Base-by-base conservation (phyloP, 2,888 invertebrate genomes). In the Oeneis ivallda region DNA sequence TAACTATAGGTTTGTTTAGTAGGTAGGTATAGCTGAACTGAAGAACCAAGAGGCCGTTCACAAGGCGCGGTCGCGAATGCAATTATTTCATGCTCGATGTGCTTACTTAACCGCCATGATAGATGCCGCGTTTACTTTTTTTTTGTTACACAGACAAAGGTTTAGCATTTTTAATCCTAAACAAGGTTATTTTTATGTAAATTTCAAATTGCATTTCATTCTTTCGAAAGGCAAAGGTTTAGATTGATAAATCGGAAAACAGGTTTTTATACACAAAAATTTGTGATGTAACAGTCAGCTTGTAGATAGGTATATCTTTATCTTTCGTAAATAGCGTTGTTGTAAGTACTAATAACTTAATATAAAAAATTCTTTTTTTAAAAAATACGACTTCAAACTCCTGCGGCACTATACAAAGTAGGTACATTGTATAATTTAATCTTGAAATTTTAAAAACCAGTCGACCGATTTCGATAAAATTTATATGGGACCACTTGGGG, bases 21-120 rank as follows among this genome's bases (percentile, higher is more conserved):
- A 81, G 78, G 71, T 76, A 79, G 75, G 78, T 84, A 82, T 75
- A 81, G 82, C 82, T 75, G 26, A 82, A 81, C 57, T 57, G 64
- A 65, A 61, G 66, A 68, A 63, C 81, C 84, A 65, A 56, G 66
- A 68, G 65, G 81, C 84, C 82, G 84, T 81, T 82, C 79, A 78
- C 83, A 81, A 87, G 87, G 86, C 86, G 85, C 84, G 85, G 82
- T 84, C 83, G 81, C 76, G 74, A 83, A 83, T 87, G 86, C 87
- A 89, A 87, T 87, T 85, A 86, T 86, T 87, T 84, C 83, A 85
- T 85, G 85, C 83, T 83, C 81, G 79, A 82, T 82, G 83, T 81
- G 79, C 79, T 78, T 80, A 73, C 75, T 79, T 78, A 80, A 83
- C 86, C 86, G 87, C 86, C 84, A 86, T 87, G 79, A 84, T 80